phyloP scores from a whole-genome alignment of 2,888 invertebrate genomes.

The Leptinotarsa haldemani region DNA sequence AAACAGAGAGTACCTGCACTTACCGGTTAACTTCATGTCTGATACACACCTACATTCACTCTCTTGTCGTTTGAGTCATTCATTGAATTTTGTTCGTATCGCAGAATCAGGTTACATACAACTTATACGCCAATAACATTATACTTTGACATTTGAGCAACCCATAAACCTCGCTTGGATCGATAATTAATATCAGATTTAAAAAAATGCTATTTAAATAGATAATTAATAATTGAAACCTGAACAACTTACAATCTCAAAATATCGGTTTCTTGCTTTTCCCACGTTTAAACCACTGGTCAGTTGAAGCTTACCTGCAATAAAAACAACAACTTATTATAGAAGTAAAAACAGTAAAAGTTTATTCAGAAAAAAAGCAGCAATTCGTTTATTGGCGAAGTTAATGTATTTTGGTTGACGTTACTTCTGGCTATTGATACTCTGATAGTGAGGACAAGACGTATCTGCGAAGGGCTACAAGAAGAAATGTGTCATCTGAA shows the following conservation, averaged over 20 bases:
- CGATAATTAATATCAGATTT: slow-evolving; percentile 6
- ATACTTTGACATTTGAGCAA: slow-evolving; percentile 10
- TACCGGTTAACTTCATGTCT: not conserved
- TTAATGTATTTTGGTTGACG: too few species aligned
- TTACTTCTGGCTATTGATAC: too few species aligned
- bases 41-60: not conserved
- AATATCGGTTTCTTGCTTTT: slow-evolving; percentile 1
- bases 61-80: not conserved
- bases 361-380: not conserved
- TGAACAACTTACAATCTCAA: not conserved
- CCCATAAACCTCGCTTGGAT: not conserved
- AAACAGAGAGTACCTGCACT: too few species aligned
- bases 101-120: not conserved
- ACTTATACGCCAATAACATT: not conserved
- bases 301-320: slow-evolving; percentile 18
- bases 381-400: not conserved
- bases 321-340: not conserved
- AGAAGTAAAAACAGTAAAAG: too few species aligned
- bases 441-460: too few species aligned
- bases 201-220: not conserved
- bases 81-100: not conserved
- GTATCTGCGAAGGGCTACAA: too few species aligned
- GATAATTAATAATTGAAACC: not conserved
- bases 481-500: too few species aligned
- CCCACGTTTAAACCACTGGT: not conserved